phyloP scores from a whole-genome alignment of 2,113 vertebrate species.

The Eurystomus gularis region DNA sequence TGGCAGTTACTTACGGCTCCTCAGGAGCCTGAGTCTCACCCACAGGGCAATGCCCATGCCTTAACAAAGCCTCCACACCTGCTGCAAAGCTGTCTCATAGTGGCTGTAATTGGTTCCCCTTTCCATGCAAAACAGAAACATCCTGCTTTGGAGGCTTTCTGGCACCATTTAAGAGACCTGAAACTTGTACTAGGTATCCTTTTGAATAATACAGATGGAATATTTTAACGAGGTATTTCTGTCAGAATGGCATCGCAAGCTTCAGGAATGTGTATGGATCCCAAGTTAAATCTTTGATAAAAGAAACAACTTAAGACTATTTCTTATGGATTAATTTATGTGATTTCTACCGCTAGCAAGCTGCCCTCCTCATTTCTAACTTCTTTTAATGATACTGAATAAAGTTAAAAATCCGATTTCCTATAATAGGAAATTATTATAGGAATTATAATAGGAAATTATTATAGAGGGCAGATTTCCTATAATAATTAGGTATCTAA shows the following conservation, averaged over 20 bases:
- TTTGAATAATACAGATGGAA: background rate
- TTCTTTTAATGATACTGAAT: background rate
- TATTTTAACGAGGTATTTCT: background rate
- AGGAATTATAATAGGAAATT: too few relatives aligned
- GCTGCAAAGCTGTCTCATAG: rapidly evolving
- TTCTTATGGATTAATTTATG: background rate
- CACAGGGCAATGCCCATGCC: rapidly evolving
- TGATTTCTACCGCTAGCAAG: background rate
- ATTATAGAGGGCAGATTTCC: background rate
- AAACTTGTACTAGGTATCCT: background rate
- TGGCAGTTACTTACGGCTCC: rapidly evolving
- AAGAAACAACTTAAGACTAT: background rate
- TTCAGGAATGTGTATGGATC: background rate
- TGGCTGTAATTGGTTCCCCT: background rate
- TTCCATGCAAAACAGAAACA: background rate
- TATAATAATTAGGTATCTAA: background rate
- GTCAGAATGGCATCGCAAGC: background rate
- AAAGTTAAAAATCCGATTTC: slow-evolving; percentile 21
- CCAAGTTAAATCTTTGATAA: background rate
- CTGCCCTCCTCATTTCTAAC: background rate
- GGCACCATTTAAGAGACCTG: background rate
- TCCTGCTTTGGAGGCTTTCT: background rate
- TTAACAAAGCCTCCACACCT: rapidly evolving
- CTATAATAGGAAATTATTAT: too few relatives aligned
- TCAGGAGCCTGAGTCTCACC: rapidly evolving